These are phyloP conservation scores for Eudasyphora cyanicolor DNA, from an alignment of 2,888 invertebrate species.

Conservation along the genomic window DNA sequence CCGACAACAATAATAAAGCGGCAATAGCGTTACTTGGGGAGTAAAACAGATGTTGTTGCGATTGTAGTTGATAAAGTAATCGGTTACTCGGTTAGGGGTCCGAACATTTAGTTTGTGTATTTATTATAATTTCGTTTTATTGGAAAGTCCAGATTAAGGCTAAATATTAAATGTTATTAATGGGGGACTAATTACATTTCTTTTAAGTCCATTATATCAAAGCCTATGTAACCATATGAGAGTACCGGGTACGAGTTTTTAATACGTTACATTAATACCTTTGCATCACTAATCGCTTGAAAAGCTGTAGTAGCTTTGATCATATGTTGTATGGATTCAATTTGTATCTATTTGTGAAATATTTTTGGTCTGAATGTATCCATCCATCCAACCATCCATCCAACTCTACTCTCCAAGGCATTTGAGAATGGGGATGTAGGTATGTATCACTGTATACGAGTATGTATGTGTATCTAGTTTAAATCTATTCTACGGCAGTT, in stretches of 20 bases:
- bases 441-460: background rate
- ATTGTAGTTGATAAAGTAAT: background rate
- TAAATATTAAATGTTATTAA: too few relatives aligned
- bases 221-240: too few relatives aligned
- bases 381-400: background rate
- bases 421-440: background rate
- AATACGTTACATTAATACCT: background rate
- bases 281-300: background rate
- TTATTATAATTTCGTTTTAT: too few relatives aligned
- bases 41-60: background rate
- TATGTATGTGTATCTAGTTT: too few relatives aligned
- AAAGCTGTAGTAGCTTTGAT: slow-evolving; percentile 54
- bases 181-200: too few relatives aligned
- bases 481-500: too few relatives aligned
- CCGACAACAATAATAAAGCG: slow-evolving; percentile 31
- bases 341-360: slow-evolving; percentile 44
- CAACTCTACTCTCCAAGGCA: too few relatives aligned
- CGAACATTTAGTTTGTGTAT: too few relatives aligned
- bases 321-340: slow-evolving; percentile 62
- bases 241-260: too few relatives aligned
- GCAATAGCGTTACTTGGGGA: background rate
- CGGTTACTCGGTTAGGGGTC: background rate
- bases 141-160: too few relatives aligned
- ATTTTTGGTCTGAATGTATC: background rate
- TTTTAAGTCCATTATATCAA: too few relatives aligned